Conservation (phyloP, 1,140 invertebrate genomes). For the Drosophila trapezifrons region DNA sequence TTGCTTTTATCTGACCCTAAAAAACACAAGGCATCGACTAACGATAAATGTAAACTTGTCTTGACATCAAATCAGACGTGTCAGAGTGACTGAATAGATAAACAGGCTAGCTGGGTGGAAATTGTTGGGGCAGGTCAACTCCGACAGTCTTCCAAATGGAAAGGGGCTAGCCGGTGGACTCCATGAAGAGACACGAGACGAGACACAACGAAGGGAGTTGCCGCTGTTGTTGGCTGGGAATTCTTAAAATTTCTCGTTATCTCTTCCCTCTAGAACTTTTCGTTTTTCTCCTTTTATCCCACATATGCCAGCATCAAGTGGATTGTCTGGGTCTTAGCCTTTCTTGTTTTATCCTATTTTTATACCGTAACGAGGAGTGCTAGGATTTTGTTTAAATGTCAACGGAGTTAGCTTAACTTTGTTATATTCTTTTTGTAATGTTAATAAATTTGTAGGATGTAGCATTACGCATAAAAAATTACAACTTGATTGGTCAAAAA, state of each 20-base stretch:
- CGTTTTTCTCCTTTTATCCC: background rate
- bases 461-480: too few species aligned
- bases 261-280: conserved; percentile 17
- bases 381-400: background rate
- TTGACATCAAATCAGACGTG: conserved; percentile 67
- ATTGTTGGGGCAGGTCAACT: conserved; percentile 36
- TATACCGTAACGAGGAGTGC: background rate
- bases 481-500: too few species aligned
- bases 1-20: background rate
- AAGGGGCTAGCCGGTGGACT: background rate
- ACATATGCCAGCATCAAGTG: conserved; percentile 46
- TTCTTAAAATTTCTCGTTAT: conserved; percentile 42
- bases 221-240: conserved; percentile 13
- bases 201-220: conserved; percentile 4
- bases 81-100: conserved; percentile 41
- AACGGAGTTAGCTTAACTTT: too few species aligned
- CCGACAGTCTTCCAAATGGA: conserved; percentile 11
- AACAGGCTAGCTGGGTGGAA: conserved; percentile 1
- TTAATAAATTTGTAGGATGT: too few species aligned
- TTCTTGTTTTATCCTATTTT: background rate
- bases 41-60: conserved; percentile 55
- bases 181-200: background rate
- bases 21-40: conserved; percentile 6
- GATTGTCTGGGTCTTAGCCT: conserved; percentile 50
- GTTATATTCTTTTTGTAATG: background rate